Percentiles rank a stretch among this genome's conserved stretches.
Evolutionary conservation across 2,113 vertebrate species (phyloP).

Genomic region (Aptenodytes patagonicus): DNA sequence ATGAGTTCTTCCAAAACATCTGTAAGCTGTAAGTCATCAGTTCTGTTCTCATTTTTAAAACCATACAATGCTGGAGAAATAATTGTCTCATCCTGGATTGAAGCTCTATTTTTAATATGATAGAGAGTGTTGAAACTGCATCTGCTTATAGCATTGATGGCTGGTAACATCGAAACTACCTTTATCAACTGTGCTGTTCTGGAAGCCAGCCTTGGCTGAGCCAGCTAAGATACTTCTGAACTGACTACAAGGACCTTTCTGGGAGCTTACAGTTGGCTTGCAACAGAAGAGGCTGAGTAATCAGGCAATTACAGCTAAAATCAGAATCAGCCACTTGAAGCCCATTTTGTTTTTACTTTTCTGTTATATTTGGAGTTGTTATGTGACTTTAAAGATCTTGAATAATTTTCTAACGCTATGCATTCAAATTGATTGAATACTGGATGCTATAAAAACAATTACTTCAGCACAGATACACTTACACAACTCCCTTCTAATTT

Average conservation of each 20-base stretch:
- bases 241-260: conserved; percentile 5
- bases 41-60: not conserved
- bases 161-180: not conserved
- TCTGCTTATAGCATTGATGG: not conserved
- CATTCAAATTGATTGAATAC: conserved; percentile 52
- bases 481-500: conserved; percentile 40
- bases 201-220: not conserved
- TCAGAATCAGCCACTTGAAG: conserved; percentile 50
- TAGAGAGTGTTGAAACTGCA: not conserved
- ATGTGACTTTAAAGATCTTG: conserved; percentile 48
- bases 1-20: not conserved
- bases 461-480: conserved; percentile 58
- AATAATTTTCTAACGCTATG: conserved; percentile 51
- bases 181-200: not conserved
- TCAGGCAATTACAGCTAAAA: conserved; percentile 51
- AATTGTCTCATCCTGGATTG: not conserved
- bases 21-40: not conserved
- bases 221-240: conserved; percentile 1
- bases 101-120: not conserved
- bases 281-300: conserved; percentile 51
- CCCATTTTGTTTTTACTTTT: conserved; percentile 44
- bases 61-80: not conserved
- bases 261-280: conserved; percentile 42
- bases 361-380: conserved; percentile 63
- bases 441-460: conserved; percentile 55